Evolutionary conservation across 2,888 invertebrate genomes (phyloP).

Genomic region (Gari tellinella): DNA sequence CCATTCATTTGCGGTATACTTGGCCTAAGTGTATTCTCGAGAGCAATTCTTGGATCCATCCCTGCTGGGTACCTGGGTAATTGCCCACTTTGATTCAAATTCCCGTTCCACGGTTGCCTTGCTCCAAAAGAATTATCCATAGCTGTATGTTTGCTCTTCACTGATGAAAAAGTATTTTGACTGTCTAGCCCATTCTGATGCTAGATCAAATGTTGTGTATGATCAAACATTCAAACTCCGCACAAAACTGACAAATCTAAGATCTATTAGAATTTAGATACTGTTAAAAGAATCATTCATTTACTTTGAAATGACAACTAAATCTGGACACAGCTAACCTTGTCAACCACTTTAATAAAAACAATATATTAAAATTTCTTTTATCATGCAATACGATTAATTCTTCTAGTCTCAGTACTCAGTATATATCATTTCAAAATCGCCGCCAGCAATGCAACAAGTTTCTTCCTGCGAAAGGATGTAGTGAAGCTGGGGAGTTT

Average conservation of each 20-base stretch:
- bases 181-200: too few relatives aligned
- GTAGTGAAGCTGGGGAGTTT: too few relatives aligned
- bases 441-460: constrained; percentile 40
- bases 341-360: too few relatives aligned
- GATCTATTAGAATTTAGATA: too few relatives aligned
- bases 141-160: not conserved
- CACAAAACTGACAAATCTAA: too few relatives aligned
- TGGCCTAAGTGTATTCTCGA: not conserved
- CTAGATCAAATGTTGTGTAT: too few relatives aligned
- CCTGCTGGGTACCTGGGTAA: not conserved
- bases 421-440: constrained; percentile 12
- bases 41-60: not conserved
- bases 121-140: constrained; percentile 49
- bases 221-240: too few relatives aligned
- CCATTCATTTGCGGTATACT: constrained; percentile 30
- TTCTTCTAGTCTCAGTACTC: not conserved
- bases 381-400: too few relatives aligned
- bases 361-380: too few relatives aligned
- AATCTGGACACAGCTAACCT: too few relatives aligned
- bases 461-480: constrained; percentile 35
- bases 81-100: constrained; percentile 5
- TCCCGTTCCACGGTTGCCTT: constrained; percentile 30
- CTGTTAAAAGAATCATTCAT: too few relatives aligned
- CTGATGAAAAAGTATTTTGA: not conserved
- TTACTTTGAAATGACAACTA: too few relatives aligned